These are phyloP conservation scores for Diuraphis noxia DNA, from an alignment of 1,140 invertebrate genomes.

Conservation along the genomic window DNA sequence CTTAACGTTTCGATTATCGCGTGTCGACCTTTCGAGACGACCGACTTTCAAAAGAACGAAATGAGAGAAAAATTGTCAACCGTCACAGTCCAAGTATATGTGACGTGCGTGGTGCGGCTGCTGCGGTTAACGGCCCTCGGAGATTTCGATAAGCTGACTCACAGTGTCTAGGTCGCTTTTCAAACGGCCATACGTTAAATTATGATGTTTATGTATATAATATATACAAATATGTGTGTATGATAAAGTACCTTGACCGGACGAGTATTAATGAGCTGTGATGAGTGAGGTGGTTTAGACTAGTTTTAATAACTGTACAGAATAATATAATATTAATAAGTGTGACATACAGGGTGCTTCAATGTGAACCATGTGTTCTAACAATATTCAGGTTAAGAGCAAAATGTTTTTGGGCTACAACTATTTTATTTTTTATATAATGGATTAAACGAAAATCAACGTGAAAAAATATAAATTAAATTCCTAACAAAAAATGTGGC, in stretches of 20 bases:
- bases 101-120: too few species aligned
- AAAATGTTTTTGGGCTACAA: too few species aligned
- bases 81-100: not conserved
- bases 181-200: not conserved
- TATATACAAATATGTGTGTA: too few species aligned
- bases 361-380: too few species aligned
- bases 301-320: not conserved
- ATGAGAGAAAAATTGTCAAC: not conserved
- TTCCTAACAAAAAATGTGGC: too few species aligned
- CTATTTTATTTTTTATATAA: too few species aligned
- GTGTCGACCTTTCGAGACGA: not conserved
- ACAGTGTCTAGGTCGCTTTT: not conserved
- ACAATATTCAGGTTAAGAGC: too few species aligned
- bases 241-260: not conserved
- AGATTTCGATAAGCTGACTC: not conserved
- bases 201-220: not conserved
- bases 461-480: too few species aligned
- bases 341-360: too few species aligned
- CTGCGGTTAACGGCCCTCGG: not conserved
- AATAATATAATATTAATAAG: too few species aligned
- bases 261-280: not conserved
- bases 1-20: slow-evolving; percentile 3
- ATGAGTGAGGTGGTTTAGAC: not conserved
- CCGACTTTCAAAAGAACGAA: not conserved
- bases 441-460: too few species aligned